phyloP scores from a whole-genome alignment of 1,140 invertebrate species.

The Drosophila guanche region DNA sequence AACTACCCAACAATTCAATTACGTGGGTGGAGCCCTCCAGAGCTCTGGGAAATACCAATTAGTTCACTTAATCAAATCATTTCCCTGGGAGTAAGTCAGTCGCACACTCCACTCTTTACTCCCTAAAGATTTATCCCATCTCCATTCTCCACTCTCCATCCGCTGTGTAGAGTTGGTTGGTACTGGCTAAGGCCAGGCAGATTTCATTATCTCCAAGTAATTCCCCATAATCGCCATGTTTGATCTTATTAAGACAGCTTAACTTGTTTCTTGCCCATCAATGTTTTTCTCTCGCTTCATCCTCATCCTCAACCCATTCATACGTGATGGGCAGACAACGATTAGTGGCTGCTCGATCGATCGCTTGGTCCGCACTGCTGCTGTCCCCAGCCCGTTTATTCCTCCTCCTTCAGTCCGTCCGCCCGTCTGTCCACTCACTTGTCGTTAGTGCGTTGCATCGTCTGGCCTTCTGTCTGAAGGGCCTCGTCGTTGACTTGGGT shows the following conservation, averaged over 20 bases:
- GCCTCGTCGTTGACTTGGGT: slow-evolving; percentile 46
- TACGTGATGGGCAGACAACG: slow-evolving; percentile 44
- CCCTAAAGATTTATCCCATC: neutral
- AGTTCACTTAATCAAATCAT: slow-evolving; percentile 33
- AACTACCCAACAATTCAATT: slow-evolving; percentile 30
- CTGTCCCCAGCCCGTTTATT: slow-evolving; percentile 30
- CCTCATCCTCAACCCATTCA: slow-evolving; percentile 38
- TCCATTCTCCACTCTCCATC: neutral
- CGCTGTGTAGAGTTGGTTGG: slow-evolving; percentile 3
- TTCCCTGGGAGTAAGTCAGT: slow-evolving; percentile 8
- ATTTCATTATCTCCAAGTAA: slow-evolving; percentile 70
- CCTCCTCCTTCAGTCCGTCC: slow-evolving; percentile 28
- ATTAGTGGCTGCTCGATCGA: slow-evolving; percentile 24
- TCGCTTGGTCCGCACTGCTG: slow-evolving; percentile 25
- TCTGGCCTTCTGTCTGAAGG: slow-evolving; percentile 35
- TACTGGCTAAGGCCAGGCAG: slow-evolving; percentile 31
- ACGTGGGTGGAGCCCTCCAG: slow-evolving; percentile 13
- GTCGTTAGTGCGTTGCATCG: slow-evolving; percentile 10
- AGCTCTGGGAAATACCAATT: slow-evolving; percentile 20
- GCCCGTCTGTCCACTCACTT: neutral
- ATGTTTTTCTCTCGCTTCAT: slow-evolving; percentile 15
- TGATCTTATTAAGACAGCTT: slow-evolving; percentile 79
- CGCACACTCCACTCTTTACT: neutral
- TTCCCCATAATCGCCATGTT: slow-evolving; percentile 72
- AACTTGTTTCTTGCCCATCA: slow-evolving; percentile 62